These are phyloP conservation scores for Danaus chrysippus DNA, from an alignment of 2,888 invertebrate genomes.

Conservation along the genomic window DNA sequence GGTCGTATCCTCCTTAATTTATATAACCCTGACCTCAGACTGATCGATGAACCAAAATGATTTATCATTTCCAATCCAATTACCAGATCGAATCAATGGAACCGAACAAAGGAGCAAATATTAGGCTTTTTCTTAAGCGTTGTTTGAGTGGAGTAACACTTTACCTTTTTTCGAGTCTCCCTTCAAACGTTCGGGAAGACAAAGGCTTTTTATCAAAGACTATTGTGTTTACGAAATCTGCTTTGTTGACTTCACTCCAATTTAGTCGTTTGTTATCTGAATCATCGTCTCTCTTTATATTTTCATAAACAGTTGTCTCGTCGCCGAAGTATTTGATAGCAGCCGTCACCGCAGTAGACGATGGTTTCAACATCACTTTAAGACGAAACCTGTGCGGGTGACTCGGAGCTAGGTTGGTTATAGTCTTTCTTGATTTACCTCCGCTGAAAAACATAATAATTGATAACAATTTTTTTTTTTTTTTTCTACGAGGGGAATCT, in stretches of 20 bases:
- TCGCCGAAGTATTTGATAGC: conserved; percentile 48
- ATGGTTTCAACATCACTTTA: conserved; percentile 50
- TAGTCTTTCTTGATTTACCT: conserved; percentile 55
- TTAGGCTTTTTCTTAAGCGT: conserved; percentile 13
- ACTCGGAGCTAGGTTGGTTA: conserved; percentile 68
- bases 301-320: conserved; percentile 38
- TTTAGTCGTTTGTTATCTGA: conserved; percentile 14
- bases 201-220: conserved; percentile 16
- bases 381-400: conserved; percentile 72
- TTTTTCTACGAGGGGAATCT: too few relatives aligned
- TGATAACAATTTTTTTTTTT: background rate
- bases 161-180: conserved; percentile 17
- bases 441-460: conserved; percentile 54
- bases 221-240: conserved; percentile 12
- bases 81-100: conserved; percentile 15
- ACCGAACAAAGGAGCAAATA: conserved; percentile 17
- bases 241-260: conserved; percentile 14
- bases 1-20: conserved; percentile 13
- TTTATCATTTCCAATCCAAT: conserved; percentile 24
- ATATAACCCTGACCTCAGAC: conserved; percentile 24
- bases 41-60: conserved; percentile 24
- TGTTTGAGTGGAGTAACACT: conserved; percentile 11
- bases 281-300: conserved; percentile 31
- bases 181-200: conserved; percentile 19
- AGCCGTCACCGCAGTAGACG: conserved; percentile 40